Conservation (phyloP, 2,797 vertebrate species). For the Cephalopachus bancanus region DNA sequence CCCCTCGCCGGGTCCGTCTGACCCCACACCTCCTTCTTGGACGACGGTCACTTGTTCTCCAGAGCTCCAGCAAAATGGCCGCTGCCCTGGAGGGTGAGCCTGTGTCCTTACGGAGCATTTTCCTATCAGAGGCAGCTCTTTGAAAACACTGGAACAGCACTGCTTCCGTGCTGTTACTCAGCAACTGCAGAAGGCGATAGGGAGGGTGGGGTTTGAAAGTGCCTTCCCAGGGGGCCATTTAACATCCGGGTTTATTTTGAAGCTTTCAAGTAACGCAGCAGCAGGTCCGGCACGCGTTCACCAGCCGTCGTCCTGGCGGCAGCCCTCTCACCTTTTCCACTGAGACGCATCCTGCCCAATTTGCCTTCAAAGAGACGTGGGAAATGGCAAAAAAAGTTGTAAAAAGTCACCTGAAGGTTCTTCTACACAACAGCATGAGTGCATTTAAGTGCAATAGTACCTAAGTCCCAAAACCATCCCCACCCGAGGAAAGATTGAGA, state of each 20-base stretch:
- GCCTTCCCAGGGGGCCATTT: constrained; percentile 39
- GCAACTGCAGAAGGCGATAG: constrained; percentile 15
- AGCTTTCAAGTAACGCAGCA: neutral
- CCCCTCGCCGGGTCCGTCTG: constrained; percentile 24
- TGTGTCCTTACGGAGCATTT: constrained; percentile 82
- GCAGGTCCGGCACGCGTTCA: neutral
- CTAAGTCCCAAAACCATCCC: constrained; percentile 43
- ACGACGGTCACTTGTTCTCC: constrained; percentile 75
- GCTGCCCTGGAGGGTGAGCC: constrained; percentile 72
- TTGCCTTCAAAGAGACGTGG: neutral
- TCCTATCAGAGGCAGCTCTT: constrained; percentile 72
- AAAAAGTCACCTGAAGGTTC: constrained; percentile 10
- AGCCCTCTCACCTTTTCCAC: constrained; percentile 58
- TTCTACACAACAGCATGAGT: neutral
- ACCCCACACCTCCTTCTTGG: constrained; percentile 33
- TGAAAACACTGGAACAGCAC: constrained; percentile 64
- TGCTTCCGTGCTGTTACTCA: constrained; percentile 51
- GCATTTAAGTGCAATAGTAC: constrained; percentile 10
- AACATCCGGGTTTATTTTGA: constrained; percentile 28
- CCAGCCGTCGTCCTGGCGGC: neutral
- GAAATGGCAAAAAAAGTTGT: neutral
- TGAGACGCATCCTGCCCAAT: constrained; percentile 19
- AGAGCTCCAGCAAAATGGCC: constrained; percentile 79
- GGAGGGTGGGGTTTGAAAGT: neutral
- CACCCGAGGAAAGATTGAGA: constrained; percentile 33